Evolutionary conservation across 2,888 invertebrate species (phyloP).

Genomic region (Dione vanillae): DNA sequence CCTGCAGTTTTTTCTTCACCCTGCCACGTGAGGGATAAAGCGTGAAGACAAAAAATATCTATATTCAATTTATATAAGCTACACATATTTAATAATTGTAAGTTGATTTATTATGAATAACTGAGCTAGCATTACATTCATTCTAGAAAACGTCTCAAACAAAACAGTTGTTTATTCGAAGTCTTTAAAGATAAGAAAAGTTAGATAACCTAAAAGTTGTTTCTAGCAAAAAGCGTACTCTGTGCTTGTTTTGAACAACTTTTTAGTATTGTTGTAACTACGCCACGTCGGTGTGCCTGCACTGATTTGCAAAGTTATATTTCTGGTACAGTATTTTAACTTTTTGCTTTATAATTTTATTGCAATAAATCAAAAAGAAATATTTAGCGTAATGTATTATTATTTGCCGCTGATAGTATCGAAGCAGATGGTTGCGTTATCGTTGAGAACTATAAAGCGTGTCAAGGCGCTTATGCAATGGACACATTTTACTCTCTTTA

Average conservation of each 20-base stretch:
- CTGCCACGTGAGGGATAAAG: too few relatives aligned
- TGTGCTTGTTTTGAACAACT: constrained; percentile 17
- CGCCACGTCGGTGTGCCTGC: constrained; percentile 4
- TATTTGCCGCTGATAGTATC: constrained; percentile 1
- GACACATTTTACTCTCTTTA: constrained; percentile 79
- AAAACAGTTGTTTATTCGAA: constrained; percentile 23
- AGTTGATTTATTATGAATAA: too few relatives aligned
- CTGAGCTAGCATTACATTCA: neutral
- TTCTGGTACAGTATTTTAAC: neutral
- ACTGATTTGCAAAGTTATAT: constrained; percentile 21
- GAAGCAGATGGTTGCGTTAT: constrained; percentile 51
- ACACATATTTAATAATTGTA: too few relatives aligned
- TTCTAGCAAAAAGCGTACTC: constrained; percentile 30
- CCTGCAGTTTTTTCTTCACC: too few relatives aligned
- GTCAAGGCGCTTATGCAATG: constrained; percentile 65
- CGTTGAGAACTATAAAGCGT: constrained; percentile 58
- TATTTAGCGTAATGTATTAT: neutral
- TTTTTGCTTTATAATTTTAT: constrained; percentile 6
- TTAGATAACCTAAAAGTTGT: constrained; percentile 27
- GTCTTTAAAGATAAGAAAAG: constrained; percentile 36
- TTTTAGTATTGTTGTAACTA: constrained; percentile 19
- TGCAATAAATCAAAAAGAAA: neutral
- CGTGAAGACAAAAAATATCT: too few relatives aligned
- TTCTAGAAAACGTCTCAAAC: constrained; percentile 16
- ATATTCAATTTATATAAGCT: too few relatives aligned